Base-by-base conservation (phyloP, 2,797 vertebrate species). In the Poecile montanus region DNA sequence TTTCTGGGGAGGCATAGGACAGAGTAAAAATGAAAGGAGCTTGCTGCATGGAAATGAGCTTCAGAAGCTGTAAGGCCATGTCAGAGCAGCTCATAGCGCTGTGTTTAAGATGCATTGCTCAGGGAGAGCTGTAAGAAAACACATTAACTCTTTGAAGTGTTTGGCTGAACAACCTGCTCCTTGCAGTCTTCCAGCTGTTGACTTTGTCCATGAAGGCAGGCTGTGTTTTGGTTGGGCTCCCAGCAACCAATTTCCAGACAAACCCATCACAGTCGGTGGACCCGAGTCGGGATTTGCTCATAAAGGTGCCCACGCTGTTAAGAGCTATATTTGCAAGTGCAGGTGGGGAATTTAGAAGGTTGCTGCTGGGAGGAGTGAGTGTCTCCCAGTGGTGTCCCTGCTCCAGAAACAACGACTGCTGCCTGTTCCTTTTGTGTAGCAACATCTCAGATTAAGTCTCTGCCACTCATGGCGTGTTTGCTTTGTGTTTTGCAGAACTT, bases 401-500 rank as follows among this genome's bases (percentile, higher is more conserved):
- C 73, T 82, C 60, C 63, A 76, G 83, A 61, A 94, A 40, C 22
- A 44, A 4, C 0, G 0, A 29, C 76, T 76, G 63, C 79, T 79
- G 83, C 63, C 71, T 54, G 63, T 47, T 36, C 38, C 71, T 81
- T 84, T 90, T 94, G 91, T 85, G 83, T 11, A 56, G 73, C 88
- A 92, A 48, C 0, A 0, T 63, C 71, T 96, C 85, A 73, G 76
- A 94, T 84, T 40, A 84, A 89, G 42, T 29, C 87, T 65, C 72
- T 94, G 91, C 51, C 82, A 75, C 72, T 95, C 76, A 51, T 14
- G 70, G 61, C 0, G 0, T 47, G 36, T 94, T 95, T 96, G 70
- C 79, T 93, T 91, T 91, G 25, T 53, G 77, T 80, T 92, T 82
- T 74, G 42, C 61, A 91, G 85, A 86, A 79, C 57, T 94, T 93